These are phyloP conservation scores for Drosophila multiciliata DNA, from an alignment of 2,888 invertebrate genomes.

Conservation along the genomic window DNA sequence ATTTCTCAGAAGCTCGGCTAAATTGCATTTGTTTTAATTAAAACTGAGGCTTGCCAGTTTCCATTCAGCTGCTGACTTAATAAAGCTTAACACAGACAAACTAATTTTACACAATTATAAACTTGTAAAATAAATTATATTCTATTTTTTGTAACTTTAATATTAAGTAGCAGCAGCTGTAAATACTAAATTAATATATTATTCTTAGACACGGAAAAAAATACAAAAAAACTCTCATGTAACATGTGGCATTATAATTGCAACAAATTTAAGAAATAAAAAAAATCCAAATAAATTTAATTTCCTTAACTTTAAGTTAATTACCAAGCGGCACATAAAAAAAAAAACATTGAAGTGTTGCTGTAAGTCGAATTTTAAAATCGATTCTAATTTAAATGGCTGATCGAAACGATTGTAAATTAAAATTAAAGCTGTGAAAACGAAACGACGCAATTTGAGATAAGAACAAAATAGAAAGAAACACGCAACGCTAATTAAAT, in stretches of 20 bases:
- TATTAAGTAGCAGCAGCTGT: neutral
- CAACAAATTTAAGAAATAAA: neutral
- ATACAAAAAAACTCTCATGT: neutral
- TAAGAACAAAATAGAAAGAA: slow-evolving; percentile 17
- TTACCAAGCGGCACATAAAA: slow-evolving; percentile 11
- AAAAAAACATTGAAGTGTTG: neutral
- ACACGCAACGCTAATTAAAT: slow-evolving; percentile 52
- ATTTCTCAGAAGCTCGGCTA: slow-evolving; percentile 44
- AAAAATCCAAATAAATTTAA: neutral
- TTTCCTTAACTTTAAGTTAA: slow-evolving; percentile 7
- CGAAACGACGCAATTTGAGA: slow-evolving; percentile 45
- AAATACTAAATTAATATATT: neutral
- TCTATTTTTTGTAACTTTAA: neutral
- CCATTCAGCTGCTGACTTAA: slow-evolving; percentile 6
- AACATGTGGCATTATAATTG: neutral
- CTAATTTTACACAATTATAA: neutral
- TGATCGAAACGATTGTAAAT: slow-evolving; percentile 49
- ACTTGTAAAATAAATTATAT: neutral
- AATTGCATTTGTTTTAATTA: slow-evolving; percentile 79
- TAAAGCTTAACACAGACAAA: neutral
- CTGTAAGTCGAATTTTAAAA: slow-evolving; percentile 2
- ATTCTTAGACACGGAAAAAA: neutral
- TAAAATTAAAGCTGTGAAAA: slow-evolving; percentile 51
- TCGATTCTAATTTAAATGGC: slow-evolving; percentile 27
- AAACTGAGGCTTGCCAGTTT: slow-evolving; percentile 40